These are phyloP conservation scores for Acrossocheilus wenchowensis DNA, from an alignment of 2,797 vertebrate species.

Conservation along the genomic window DNA sequence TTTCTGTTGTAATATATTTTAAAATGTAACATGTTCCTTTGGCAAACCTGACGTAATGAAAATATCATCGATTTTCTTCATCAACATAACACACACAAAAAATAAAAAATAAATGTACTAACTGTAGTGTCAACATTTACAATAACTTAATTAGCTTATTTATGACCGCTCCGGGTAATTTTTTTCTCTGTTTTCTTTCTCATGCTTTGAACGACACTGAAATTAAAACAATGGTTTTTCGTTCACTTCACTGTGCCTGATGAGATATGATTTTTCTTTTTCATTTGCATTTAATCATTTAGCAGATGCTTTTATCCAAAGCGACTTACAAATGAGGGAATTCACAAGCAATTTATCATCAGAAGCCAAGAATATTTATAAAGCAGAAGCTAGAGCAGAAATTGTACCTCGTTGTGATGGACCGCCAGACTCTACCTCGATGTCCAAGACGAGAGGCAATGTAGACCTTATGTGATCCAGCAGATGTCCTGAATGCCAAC, in stretches of 20 bases:
- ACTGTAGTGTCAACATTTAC: background rate
- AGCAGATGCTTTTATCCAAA: constrained; percentile 19
- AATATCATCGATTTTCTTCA: background rate
- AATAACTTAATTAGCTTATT: constrained; percentile 10
- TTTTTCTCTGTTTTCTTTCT: constrained; percentile 54
- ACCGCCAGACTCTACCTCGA: background rate
- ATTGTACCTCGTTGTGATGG: background rate
- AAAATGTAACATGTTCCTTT: background rate
- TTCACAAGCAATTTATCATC: constrained; percentile 2
- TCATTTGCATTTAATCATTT: constrained; percentile 18
- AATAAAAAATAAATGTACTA: background rate
- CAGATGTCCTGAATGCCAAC: background rate
- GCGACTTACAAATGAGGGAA: constrained; percentile 9
- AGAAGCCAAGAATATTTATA: background rate
- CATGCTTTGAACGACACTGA: constrained; percentile 52
- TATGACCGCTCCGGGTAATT: constrained; percentile 19
- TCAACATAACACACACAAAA: background rate
- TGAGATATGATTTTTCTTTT: constrained; percentile 26
- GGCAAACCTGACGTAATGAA: background rate
- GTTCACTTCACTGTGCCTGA: constrained; percentile 46
- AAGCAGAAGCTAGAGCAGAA: background rate
- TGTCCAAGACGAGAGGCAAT: background rate
- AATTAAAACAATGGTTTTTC: constrained; percentile 57
- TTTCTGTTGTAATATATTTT: background rate
- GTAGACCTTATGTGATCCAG: background rate